Conservation (phyloP, 1,140 invertebrate species). For the Ceratina japonica region DNA sequence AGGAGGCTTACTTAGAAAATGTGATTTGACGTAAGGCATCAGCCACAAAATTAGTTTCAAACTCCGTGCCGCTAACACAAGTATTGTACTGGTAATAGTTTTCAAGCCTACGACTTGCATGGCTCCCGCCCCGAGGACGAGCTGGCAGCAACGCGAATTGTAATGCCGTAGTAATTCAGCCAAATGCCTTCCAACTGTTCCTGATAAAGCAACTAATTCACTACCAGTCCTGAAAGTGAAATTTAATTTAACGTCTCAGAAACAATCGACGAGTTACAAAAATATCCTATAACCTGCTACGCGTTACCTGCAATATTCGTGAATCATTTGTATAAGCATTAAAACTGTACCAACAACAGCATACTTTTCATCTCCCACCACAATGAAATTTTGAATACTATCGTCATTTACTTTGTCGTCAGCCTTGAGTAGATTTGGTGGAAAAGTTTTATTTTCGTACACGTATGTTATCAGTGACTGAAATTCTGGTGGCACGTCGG, state of each 20-base stretch:
- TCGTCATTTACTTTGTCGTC: slow-evolving; percentile 70
- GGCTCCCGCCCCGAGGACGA: slow-evolving; percentile 97
- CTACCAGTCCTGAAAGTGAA: slow-evolving; percentile 68
- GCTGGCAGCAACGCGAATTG: slow-evolving; percentile 95
- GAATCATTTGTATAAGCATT: slow-evolving; percentile 91
- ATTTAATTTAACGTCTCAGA: background rate
- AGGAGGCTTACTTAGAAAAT: slow-evolving; percentile 81
- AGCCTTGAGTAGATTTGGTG: slow-evolving; percentile 66
- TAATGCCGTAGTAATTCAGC: slow-evolving; percentile 93
- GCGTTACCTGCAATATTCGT: slow-evolving; percentile 91
- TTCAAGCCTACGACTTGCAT: slow-evolving; percentile 96
- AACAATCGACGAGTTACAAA: background rate
- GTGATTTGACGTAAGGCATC: slow-evolving; percentile 84
- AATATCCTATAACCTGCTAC: background rate
- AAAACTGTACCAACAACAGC: slow-evolving; percentile 92
- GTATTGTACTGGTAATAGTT: slow-evolving; percentile 96
- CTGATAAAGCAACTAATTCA: slow-evolving; percentile 83
- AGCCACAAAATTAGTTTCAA: slow-evolving; percentile 90
- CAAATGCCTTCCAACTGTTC: slow-evolving; percentile 87
- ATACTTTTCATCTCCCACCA: slow-evolving; percentile 90
- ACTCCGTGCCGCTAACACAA: slow-evolving; percentile 94
- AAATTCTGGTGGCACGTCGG: slow-evolving; percentile 93
- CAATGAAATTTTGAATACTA: slow-evolving; percentile 77
- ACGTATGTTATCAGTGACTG: slow-evolving; percentile 85
- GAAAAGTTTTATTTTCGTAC: slow-evolving; percentile 78